Base-by-base conservation (phyloP, 1,140 invertebrate species). In the Macrosteles quadrilineatus region DNA sequence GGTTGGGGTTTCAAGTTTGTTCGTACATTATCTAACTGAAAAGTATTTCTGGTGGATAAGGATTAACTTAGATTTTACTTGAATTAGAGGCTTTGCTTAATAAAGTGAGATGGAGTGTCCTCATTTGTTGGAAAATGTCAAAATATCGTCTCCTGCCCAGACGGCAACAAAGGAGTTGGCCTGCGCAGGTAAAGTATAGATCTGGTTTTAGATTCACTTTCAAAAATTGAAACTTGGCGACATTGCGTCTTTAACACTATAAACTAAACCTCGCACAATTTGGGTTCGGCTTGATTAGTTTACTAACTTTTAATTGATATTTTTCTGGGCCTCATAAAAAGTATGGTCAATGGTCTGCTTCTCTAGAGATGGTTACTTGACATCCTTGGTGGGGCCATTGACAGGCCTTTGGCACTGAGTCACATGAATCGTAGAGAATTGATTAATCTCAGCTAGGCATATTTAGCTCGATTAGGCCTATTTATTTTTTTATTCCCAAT, bases 51-150 rank as follows among this genome's bases (percentile, higher is more conserved):
- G n/a, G n/a, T n/a, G n/a, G n/a, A n/a, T n/a, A n/a, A n/a, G n/a
- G n/a, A n/a, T n/a, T n/a, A n/a, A n/a, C n/a, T n/a, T n/a, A n/a
- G n/a, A n/a, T n/a, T n/a, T n/a, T n/a, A n/a, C n/a, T n/a, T n/a
- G n/a, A n/a, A n/a, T n/a, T n/a, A n/a, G n/a, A n/a, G n/a, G n/a
- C n/a, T n/a, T n/a, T n/a, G n/a, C n/a, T 1, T 14, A 36, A 36
- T 36, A 50, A 11, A 50, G 47, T 50, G 63, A 40, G 25, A 76
- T 75, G 73, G 75, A 76, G 69, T 76, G 75, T 67, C 75, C 75
- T 23, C 75, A 76, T 72, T 63, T 76, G 19, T 53, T 45, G 31
- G 73, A 76, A 59, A 70, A 72, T 62, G 71, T 75, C 25, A 75
- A 73, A 73, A 57, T 66, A 30, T 40, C 40, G 21, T 47, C 36